Base-by-base conservation (phyloP, 2,888 invertebrate species). In the Drosophila kambysellisi region DNA sequence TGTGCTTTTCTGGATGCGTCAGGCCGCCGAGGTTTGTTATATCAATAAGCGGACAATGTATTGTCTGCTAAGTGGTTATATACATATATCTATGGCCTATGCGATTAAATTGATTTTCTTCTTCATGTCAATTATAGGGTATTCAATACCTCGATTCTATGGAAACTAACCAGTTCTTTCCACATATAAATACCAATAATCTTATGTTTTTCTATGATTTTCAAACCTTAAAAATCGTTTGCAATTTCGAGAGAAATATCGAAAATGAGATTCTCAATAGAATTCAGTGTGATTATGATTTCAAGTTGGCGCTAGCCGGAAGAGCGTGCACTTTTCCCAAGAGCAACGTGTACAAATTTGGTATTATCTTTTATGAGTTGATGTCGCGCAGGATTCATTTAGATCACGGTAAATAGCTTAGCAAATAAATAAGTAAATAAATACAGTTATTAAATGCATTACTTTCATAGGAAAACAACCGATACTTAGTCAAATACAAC, bases 1-100 rank as follows among this genome's bases (percentile, higher is more conserved):
- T 25, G 30, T 54, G 12, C n/a, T 63, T 9, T 5, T 5, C 37
- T 63, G 62, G 62, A 32, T 54, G 46, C 7, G 29, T 5, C 62
- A 62, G 46, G 33, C 6, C 35, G 54, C 53, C 3, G 11, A 5
- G 29, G 62, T 62, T 6, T 15, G 25, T 25, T 25, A 25, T 25
- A 25, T 25, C 25, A 25, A 25, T 0, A 25, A 25, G 25, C 25
- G 25, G 25, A 25, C 25, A 25, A 25, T 25, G 25, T 25, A 25
- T 25, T 25, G 25, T 25, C 25, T 25, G 25, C 25, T 25, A 3
- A 25, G 25, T 25, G 25, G 15, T 37, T 37, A 37, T 15, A 37
- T 15, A 6, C 5, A 5, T 15, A 15, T 37, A 37, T 15, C 15
- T 37, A 29, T 9, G 17, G n/a, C 17, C 4, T 1, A 30, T n/a